phyloP scores from a whole-genome alignment of 2,888 invertebrate genomes.

The Drosophila ezoana region DNA sequence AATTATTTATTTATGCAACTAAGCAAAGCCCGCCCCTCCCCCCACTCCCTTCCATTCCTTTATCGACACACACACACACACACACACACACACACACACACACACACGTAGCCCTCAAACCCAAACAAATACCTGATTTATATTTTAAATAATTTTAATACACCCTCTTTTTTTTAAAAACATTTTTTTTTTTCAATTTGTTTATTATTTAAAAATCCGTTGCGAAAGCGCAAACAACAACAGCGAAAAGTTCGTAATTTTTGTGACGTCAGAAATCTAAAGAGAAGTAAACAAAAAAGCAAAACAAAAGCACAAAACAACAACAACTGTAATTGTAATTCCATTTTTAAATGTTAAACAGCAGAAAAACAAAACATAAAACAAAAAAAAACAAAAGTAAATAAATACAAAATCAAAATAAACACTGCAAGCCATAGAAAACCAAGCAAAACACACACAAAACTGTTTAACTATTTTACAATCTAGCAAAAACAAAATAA shows the following conservation, averaged over 20 bases:
- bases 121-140: constrained; percentile 4
- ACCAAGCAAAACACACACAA: constrained; percentile 46
- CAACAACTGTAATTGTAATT: constrained; percentile 32
- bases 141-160: no score
- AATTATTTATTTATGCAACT: constrained; percentile 65
- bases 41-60: background rate
- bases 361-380: constrained; percentile 27
- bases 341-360: constrained; percentile 29
- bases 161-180: background rate
- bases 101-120: background rate
- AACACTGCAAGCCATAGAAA: constrained; percentile 35
- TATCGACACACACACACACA: no score
- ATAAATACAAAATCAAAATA: constrained; percentile 17
- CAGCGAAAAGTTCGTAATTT: constrained; percentile 81
- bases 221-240: constrained; percentile 73
- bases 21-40: constrained; percentile 9
- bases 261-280: constrained; percentile 85
- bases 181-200: constrained; percentile 19
- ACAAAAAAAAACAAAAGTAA: background rate
- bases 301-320: constrained; percentile 25
- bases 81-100: no score
- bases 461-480: constrained; percentile 69
- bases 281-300: constrained; percentile 43
- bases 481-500: constrained; percentile 29
- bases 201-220: constrained; percentile 83